Base-by-base conservation (phyloP, 2,797 vertebrate genomes). In the Morelia viridis region DNA sequence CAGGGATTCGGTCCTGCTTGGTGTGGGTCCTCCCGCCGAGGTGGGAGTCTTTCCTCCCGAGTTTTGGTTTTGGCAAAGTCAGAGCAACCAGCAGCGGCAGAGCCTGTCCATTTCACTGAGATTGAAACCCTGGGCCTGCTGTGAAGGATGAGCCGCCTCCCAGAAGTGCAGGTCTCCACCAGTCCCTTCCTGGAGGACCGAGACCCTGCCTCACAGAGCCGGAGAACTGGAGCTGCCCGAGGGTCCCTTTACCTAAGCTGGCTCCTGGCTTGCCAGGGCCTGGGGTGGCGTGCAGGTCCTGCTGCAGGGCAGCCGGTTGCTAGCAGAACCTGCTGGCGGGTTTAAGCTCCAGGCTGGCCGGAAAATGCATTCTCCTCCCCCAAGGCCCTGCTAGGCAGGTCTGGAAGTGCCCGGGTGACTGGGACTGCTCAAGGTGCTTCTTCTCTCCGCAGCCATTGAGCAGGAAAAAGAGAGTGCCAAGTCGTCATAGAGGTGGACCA, bases 401-500 rank as follows among this genome's bases (percentile, higher is more conserved):
- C 8, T 22, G 17, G 85, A 3, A 26, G 58, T 4, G 19, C 9
- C 28, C 35, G 7, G 64, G 24, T 28, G 50, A 11, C 62, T 1
- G 5, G 35, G 35, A 0, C 19, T 1, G 7, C 85, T 91, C 11
- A 71, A 2, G 1, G 35, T 28, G 62, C 50, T 10, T 6, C 4
- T 92, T 94, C 97, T 61, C 91, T 68, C 95, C 96, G 24, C 95
- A 97, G 97, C 95, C 65, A 97, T 96, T 9, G 96, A 97, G 76
- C 96, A 97, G 94, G 96, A 97, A 93, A 97, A 97, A 93, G 95
- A 97, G 92, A 94, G 94, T 35, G 95, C 95, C 91, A 97, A 97
- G 93, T 95, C 94, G n/a, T 97, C 96, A 41, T 97, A 96, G 53
- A 95, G 90, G 95, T 93, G 95, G 57, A 89, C 19, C 26, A 6